Conservation (phyloP, 2,888 invertebrate genomes). For the Encarsia formosa region DNA sequence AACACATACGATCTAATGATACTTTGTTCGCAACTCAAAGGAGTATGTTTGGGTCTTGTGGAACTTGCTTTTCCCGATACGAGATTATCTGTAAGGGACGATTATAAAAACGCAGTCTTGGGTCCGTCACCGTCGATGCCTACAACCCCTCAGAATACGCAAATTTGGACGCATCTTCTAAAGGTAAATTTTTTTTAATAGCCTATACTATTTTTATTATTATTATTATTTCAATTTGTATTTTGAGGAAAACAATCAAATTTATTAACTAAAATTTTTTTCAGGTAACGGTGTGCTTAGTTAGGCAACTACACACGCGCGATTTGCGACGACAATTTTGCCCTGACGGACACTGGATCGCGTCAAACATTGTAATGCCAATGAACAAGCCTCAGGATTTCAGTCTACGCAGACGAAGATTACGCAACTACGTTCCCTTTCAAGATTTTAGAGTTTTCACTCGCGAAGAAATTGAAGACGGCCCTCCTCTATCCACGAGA, state of each 20-base stretch:
- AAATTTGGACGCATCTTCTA: constrained; percentile 75
- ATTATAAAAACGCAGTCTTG: constrained; percentile 57
- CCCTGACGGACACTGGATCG: constrained; percentile 67
- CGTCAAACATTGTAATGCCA: constrained; percentile 51
- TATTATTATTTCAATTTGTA: not conserved
- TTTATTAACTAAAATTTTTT: constrained; percentile 53
- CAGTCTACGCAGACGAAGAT: constrained; percentile 52
- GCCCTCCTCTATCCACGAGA: constrained; percentile 80
- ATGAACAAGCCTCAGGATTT: constrained; percentile 57
- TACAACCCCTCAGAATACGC: constrained; percentile 52
- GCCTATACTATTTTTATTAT: not conserved
- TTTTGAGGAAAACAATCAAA: not conserved
- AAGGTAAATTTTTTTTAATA: constrained; percentile 51
- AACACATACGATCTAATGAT: constrained; percentile 69
- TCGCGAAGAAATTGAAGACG: constrained; percentile 64
- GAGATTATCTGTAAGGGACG: constrained; percentile 60
- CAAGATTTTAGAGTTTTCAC: constrained; percentile 57
- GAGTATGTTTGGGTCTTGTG: constrained; percentile 78
- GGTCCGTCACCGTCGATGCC: constrained; percentile 30
- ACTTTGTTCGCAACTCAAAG: constrained; percentile 69
- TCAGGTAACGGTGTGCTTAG: constrained; percentile 64
- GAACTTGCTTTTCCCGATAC: constrained; percentile 82
- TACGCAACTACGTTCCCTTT: constrained; percentile 54
- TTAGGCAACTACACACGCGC: constrained; percentile 79
- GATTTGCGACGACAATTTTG: constrained; percentile 81